Evolutionary conservation across 2,113 vertebrate species (phyloP).

Genomic region (Solea senegalensis): DNA sequence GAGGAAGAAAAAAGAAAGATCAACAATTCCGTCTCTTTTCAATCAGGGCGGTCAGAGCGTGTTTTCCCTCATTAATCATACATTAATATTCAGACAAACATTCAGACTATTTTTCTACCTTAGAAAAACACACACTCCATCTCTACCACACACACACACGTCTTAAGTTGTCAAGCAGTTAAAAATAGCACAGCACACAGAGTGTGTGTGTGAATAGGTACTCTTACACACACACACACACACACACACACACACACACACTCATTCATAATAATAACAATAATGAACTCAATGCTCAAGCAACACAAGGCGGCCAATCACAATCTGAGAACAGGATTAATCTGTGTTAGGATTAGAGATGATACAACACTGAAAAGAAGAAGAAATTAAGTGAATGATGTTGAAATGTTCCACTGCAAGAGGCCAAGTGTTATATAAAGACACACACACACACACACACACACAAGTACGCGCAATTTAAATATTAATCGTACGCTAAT

Average conservation of each 20-base stretch:
- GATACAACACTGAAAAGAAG: too few relatives aligned
- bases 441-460: conserved; percentile 8
- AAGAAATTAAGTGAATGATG: too few relatives aligned
- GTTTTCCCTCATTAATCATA: conserved; percentile 80
- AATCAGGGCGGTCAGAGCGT: conserved; percentile 66
- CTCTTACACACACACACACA: conserved; percentile 38
- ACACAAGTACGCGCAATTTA: background rate
- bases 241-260: conserved; percentile 2
- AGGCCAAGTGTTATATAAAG: too few relatives aligned
- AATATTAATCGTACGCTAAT: too few relatives aligned
- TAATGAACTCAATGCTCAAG: too few relatives aligned
- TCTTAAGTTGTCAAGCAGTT: conserved; percentile 66
- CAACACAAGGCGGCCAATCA: too few relatives aligned
- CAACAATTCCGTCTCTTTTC: conserved; percentile 70
- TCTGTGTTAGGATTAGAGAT: too few relatives aligned
- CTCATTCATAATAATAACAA: too few relatives aligned
- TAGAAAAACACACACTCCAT: conserved; percentile 65
- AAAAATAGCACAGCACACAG: conserved; percentile 66
- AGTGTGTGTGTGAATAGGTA: conserved; percentile 66
- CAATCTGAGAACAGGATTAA: too few relatives aligned
- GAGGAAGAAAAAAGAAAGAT: conserved; percentile 33
- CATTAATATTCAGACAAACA: conserved; percentile 80
- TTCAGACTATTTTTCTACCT: conserved; percentile 70
- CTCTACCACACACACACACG: conserved; percentile 21
- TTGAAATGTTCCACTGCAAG: too few relatives aligned